These are phyloP conservation scores for Lithodes maja DNA, from an alignment of 2,888 invertebrate species.

Conservation along the genomic window DNA sequence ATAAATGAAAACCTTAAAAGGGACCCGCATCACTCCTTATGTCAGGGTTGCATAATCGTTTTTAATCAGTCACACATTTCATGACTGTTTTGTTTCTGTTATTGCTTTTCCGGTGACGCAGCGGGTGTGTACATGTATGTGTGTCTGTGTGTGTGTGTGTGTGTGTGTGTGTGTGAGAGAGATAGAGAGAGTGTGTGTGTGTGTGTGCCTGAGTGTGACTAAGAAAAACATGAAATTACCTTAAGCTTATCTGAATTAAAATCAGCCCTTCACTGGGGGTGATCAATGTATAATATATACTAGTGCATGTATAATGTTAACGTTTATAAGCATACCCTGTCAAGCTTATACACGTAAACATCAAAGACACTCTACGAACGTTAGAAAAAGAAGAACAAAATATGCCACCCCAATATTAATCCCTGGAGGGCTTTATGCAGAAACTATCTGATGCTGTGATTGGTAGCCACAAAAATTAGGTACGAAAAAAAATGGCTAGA, in stretches of 20 bases:
- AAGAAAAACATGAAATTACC: too few relatives aligned
- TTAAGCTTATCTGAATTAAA: too few relatives aligned
- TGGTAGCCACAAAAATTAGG: neutral
- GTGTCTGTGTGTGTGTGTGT: slow-evolving; percentile 22
- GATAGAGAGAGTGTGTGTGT: neutral
- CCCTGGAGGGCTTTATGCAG: too few relatives aligned
- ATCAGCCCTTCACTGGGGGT: too few relatives aligned
- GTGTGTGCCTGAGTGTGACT: neutral
- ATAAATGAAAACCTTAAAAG: neutral
- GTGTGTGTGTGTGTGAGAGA: neutral
- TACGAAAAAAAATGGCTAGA: neutral
- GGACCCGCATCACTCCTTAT: slow-evolving; percentile 1
- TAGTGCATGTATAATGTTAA: too few relatives aligned
- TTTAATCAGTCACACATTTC: slow-evolving; percentile 36
- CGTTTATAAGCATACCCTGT: too few relatives aligned
- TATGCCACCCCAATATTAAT: too few relatives aligned
- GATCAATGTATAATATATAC: too few relatives aligned
- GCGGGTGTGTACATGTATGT: slow-evolving; percentile 27
- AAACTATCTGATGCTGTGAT: neutral
- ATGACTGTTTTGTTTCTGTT: slow-evolving; percentile 26
- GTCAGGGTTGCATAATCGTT: slow-evolving; percentile 34
- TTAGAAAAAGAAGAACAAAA: too few relatives aligned
- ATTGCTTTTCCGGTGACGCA: slow-evolving; percentile 13
- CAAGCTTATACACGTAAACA: too few relatives aligned
- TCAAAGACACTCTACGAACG: too few relatives aligned